Evolutionary conservation across 2,113 vertebrate species (phyloP).

Genomic region (Sylvilagus bachmani): DNA sequence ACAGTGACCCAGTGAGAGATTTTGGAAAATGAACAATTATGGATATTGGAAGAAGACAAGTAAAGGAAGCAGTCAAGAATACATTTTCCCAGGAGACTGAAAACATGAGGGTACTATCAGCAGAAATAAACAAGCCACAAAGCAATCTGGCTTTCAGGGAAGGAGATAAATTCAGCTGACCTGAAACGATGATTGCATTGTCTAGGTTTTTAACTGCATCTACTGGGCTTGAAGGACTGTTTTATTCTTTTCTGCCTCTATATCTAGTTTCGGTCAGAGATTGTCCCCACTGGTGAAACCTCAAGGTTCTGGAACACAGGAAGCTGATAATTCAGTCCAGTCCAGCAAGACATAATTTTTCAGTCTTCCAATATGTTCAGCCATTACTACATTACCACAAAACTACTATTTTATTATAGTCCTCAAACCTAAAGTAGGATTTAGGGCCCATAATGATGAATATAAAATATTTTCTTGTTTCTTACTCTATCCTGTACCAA

Average conservation of each 20-base stretch:
- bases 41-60: background rate
- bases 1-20: background rate
- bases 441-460: conserved; percentile 50
- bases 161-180: background rate
- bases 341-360: conserved; percentile 49
- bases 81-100: background rate
- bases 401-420: conserved; percentile 43
- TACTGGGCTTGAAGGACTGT: background rate
- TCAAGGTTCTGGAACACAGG: background rate
- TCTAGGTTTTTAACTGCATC: background rate
- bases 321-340: conserved; percentile 8
- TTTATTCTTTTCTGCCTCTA: background rate
- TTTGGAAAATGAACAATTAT: background rate
- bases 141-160: background rate
- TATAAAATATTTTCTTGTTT: conserved; percentile 54
- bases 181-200: background rate
- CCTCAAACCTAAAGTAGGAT: conserved; percentile 51
- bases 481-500: conserved; percentile 3
- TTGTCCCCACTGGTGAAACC: background rate
- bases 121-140: background rate
- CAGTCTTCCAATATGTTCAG: background rate
- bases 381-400: background rate
- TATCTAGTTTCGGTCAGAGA: background rate
- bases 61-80: background rate
- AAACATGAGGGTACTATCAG: background rate